Percentiles rank a stretch among this genome's conserved stretches.
phyloP scores from a whole-genome alignment of 2,797 vertebrate genomes.

The Ispidina picta region DNA sequence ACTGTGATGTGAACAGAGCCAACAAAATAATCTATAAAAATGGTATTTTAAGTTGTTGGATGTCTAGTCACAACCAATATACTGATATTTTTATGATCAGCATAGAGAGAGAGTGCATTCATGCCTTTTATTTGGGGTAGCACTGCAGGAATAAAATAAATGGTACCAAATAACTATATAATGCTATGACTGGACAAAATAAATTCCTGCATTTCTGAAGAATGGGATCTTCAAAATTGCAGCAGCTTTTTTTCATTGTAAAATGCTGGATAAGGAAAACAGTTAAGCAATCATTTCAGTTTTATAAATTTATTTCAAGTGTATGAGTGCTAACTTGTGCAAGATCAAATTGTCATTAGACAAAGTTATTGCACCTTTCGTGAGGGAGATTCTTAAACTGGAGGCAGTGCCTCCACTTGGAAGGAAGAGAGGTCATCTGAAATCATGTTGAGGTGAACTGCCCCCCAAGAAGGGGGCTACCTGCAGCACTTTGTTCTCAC shows the following conservation, averaged over 20 bases:
- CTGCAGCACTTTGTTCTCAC: background rate
- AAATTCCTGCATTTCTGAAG: background rate
- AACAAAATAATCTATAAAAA: background rate
- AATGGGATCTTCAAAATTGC: background rate
- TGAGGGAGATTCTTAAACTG: too few relatives aligned
- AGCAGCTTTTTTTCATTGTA: background rate
- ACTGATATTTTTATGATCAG: background rate
- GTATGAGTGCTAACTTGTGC: background rate
- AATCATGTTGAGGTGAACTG: background rate
- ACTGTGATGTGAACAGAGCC: background rate
- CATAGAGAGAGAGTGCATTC: background rate
- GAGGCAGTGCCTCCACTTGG: too few relatives aligned
- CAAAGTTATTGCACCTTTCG: background rate
- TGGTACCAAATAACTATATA: background rate
- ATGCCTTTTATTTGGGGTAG: background rate
- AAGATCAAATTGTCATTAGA: background rate
- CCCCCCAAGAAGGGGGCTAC: background rate
- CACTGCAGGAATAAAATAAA: background rate
- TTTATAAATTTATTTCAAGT: background rate
- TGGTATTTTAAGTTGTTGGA: background rate
- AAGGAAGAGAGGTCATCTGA: too few relatives aligned
- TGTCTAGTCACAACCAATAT: background rate
- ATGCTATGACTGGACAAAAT: background rate
- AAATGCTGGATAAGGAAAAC: background rate
- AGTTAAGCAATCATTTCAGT: background rate